phyloP scores from a whole-genome alignment of 2,888 invertebrate species.

The Tachina lurida region DNA sequence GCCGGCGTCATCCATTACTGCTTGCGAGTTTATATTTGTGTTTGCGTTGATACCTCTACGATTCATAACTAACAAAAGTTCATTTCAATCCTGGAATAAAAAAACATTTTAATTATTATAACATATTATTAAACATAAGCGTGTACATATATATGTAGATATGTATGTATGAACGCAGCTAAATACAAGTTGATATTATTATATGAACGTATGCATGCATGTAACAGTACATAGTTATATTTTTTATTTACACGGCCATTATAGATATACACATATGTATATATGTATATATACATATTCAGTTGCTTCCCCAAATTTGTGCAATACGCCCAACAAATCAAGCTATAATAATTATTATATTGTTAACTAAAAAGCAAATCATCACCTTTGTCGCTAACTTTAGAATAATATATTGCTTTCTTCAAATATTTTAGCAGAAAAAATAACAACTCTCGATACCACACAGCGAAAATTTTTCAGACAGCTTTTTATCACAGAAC shows the following conservation, averaged over 20 bases:
- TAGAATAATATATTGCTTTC: constrained; percentile 28
- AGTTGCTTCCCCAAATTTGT: constrained; percentile 17
- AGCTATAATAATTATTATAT: not conserved
- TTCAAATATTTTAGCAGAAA: constrained; percentile 30
- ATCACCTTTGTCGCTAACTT: constrained; percentile 49
- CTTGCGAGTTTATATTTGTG: constrained; percentile 87
- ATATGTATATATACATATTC: constrained; percentile 27
- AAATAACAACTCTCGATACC: constrained; percentile 14
- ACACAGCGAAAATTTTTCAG: constrained; percentile 57
- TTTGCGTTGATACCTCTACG: constrained; percentile 86
- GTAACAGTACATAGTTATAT: not conserved
- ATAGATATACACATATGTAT: constrained; percentile 36
- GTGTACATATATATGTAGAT: not conserved
- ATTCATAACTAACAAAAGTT: constrained; percentile 88
- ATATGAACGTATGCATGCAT: not conserved
- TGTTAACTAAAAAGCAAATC: not conserved
- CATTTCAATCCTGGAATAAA: constrained; percentile 68
- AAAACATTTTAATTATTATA: not conserved
- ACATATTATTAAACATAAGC: not conserved
- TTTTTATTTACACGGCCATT: constrained; percentile 54
- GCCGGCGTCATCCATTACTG: constrained; percentile 90
- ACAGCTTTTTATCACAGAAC: constrained; percentile 34
- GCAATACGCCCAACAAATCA: not conserved
- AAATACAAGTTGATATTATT: constrained; percentile 16
- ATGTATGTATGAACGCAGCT: not conserved